phyloP scores from a whole-genome alignment of 2,888 invertebrate species.

The Dascillus cervinus region DNA sequence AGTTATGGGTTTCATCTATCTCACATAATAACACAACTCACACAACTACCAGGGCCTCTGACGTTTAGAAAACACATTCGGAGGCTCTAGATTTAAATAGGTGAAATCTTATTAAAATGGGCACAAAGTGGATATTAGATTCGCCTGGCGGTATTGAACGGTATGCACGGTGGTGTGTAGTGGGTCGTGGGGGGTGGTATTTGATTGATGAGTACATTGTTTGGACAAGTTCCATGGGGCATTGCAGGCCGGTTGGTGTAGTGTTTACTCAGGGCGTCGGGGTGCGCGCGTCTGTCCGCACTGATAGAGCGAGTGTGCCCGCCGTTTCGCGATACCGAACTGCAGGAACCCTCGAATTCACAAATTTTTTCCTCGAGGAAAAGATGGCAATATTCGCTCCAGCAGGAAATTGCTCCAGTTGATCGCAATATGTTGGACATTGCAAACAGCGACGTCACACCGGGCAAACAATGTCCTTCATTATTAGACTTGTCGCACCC shows the following conservation, averaged over 20 bases:
- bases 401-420: conserved; percentile 41
- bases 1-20: no score
- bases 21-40: no score
- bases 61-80: no score
- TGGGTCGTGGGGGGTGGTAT: conserved; percentile 27
- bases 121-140: no score
- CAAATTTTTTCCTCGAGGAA: not conserved
- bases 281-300: conserved; percentile 22
- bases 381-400: conserved; percentile 9
- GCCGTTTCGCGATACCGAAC: not conserved
- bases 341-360: not conserved
- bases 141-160: not conserved
- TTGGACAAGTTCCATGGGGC: conserved; percentile 36
- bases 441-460: conserved; percentile 42
- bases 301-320: conserved; percentile 19
- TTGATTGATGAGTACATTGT: conserved; percentile 41
- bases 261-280: conserved; percentile 33
- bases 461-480: conserved; percentile 30
- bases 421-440: conserved; percentile 43
- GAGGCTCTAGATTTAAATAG: no score
- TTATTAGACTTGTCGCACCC: conserved; percentile 29
- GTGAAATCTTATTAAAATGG: no score
- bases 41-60: no score
- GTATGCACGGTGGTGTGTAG: conserved; percentile 6
- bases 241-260: conserved; percentile 34